Evolutionary conservation across 92 coral and sea anemone species (phyloP), one percentile per base, ranked within the genome.

Genomic region (Actinernus sp.): DNA sequence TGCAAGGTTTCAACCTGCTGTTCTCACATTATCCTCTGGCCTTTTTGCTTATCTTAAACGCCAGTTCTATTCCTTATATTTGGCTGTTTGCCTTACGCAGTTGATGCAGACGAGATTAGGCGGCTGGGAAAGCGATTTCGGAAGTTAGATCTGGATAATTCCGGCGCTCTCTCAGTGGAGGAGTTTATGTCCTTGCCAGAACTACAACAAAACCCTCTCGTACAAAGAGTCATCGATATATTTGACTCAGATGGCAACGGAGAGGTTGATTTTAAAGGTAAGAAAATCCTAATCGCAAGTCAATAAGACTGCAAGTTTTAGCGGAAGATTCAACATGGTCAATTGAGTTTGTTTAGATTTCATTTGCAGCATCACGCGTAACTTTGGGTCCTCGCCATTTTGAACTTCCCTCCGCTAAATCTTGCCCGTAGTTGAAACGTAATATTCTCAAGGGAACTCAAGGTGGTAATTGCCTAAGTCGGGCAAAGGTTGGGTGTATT

Each of bases 261-360:
- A 36, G 98, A 94, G 49, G 98, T 94, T 55, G 98, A 94, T 78
- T 94, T 94, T 87, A 94, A 94, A 94, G 98, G 98, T 94, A 70
- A 80, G 81, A 70, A 50, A 24, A 19, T n/a, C 22, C 21, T 45
- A 18, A 36, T 68, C 59, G 60, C 56, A 68, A 46, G 71, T 63
- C 71, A 63, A 63, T 18, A 63, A 14, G 52, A 4, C 52, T 63
- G 20, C 4, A 40, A 28, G 36, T 4, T 22, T 37, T 61, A 40
- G 49, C 71, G 71, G 71, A 17, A 26, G 51, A 25, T 47, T 47
- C 22, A 41, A 44, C 46, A 30, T n/a, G 61, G 14, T 66, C 74
- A 52, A 51, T 68, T 55, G 76, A 40, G 18, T 68, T 68, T 55
- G 76, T 68, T 68, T 68, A 44, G 31, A 7, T 55, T 53, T 39